These are phyloP conservation scores for Lagopus muta DNA, from an alignment of 2,113 vertebrate species.

Conservation along the genomic window DNA sequence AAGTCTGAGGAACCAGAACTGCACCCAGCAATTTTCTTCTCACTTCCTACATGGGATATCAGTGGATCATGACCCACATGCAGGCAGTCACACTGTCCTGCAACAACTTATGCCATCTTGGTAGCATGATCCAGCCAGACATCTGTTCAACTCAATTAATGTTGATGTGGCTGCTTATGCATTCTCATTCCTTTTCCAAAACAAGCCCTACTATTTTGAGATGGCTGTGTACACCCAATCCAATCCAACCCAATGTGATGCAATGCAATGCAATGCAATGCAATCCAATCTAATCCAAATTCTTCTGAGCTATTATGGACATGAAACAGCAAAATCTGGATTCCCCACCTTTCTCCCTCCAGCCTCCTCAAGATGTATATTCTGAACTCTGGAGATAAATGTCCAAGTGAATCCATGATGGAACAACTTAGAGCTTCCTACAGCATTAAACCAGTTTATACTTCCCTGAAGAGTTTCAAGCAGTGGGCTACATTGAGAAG, in stretches of 20 bases:
- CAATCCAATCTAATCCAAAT: neutral
- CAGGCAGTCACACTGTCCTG: neutral
- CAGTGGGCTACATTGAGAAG: neutral
- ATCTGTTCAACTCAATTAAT: neutral
- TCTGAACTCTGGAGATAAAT: neutral
- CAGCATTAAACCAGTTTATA: neutral
- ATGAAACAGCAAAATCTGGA: neutral
- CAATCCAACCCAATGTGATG: neutral
- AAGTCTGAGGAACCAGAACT: neutral
- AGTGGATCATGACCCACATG: neutral
- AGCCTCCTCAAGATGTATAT: rapidly evolving
- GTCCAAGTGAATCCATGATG: neutral
- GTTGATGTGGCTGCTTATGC: rapidly evolving
- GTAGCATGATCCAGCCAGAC: neutral
- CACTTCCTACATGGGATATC: neutral
- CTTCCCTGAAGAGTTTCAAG: neutral
- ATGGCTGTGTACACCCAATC: neutral
- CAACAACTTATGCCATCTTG: neutral
- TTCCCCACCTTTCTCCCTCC: neutral
- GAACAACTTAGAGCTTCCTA: neutral
- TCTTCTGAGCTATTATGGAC: neutral
- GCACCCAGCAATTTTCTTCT: neutral
- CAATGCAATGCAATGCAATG: neutral
- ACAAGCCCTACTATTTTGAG: neutral
- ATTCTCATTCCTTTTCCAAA: neutral